These are phyloP conservation scores for Edolisoma coerulescens DNA, from an alignment of 2,113 vertebrate genomes.

Conservation along the genomic window DNA sequence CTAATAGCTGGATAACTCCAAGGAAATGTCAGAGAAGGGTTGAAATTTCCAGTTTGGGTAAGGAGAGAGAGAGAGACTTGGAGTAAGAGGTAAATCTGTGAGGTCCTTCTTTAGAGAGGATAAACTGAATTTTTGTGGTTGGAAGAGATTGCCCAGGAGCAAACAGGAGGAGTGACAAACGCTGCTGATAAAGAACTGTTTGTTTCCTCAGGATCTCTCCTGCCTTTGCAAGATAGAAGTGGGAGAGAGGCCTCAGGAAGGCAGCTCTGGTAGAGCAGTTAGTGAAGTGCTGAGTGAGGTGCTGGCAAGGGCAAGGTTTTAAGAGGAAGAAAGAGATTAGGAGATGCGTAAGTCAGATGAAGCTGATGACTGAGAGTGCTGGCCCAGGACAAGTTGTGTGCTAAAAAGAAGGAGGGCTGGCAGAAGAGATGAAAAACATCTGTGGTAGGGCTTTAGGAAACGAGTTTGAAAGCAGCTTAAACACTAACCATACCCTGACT, in stretches of 20 bases:
- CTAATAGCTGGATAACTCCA: not conserved
- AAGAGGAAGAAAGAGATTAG: not conserved
- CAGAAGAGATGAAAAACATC: not conserved
- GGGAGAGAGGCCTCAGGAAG: not conserved
- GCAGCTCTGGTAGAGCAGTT: accelerated
- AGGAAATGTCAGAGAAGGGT: not conserved
- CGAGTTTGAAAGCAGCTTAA: not conserved
- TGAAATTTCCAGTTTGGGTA: not conserved
- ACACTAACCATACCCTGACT: not conserved
- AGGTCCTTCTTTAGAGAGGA: not conserved
- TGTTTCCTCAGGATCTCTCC: not conserved
- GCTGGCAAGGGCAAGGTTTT: not conserved
- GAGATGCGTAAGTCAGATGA: not conserved
- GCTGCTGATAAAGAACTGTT: not conserved
- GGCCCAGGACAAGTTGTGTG: not conserved
- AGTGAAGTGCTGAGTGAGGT: not conserved
- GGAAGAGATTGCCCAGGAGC: not conserved
- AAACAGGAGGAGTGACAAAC: not conserved
- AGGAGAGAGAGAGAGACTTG: not conserved
- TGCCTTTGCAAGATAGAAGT: not conserved
- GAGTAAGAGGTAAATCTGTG: not conserved
- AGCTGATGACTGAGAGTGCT: not conserved
- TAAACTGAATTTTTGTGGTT: not conserved
- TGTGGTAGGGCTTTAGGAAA: not conserved
- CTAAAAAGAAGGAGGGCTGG: not conserved